These are phyloP conservation scores for Drosophila lacteicornis DNA, from an alignment of 1,140 invertebrate genomes.

Conservation along the genomic window DNA sequence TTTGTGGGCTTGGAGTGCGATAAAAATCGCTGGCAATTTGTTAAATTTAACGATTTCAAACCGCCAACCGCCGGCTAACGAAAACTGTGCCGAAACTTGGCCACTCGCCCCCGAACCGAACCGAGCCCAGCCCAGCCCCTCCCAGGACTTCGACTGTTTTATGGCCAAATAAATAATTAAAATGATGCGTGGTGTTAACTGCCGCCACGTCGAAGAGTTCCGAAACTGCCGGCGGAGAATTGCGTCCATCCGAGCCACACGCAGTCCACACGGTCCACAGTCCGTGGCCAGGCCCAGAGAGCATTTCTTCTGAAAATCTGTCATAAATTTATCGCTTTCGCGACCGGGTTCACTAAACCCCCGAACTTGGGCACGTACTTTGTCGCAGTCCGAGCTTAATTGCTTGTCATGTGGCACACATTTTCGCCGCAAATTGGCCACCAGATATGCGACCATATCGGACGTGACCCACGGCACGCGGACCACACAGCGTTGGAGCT, in stretches of 20 bases:
- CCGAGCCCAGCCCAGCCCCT: constrained; percentile 13
- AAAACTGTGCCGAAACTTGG: constrained; percentile 75
- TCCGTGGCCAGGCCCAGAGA: constrained; percentile 22
- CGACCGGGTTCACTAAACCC: constrained; percentile 73
- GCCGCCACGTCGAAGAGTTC: constrained; percentile 64
- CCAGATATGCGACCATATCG: constrained; percentile 57
- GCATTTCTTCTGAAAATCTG: constrained; percentile 80
- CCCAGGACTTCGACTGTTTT: constrained; percentile 69
- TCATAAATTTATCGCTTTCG: constrained; percentile 83
- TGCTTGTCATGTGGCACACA: constrained; percentile 81
- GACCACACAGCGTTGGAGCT: constrained; percentile 62
- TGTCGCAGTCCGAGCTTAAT: constrained; percentile 61
- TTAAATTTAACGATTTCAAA: constrained; percentile 81
- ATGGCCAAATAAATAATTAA: constrained; percentile 83
- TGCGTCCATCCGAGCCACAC: constrained; percentile 55
- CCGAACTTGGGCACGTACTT: constrained; percentile 50
- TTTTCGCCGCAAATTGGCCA: constrained; percentile 68
- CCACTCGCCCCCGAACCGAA: constrained; percentile 33
- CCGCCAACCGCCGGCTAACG: constrained; percentile 40
- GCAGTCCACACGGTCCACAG: constrained; percentile 31
- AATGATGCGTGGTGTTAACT: constrained; percentile 83
- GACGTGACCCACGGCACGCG: constrained; percentile 40
- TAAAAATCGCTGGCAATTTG: constrained; percentile 82
- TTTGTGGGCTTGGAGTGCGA: constrained; percentile 60
- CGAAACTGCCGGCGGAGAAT: constrained; percentile 32